A percentile compares a stretch with the other conserved stretches of the same genome.
Evolutionary conservation across 2,113 vertebrate genomes (phyloP).

Genomic region (Cryptomyrus ogoouensis): DNA sequence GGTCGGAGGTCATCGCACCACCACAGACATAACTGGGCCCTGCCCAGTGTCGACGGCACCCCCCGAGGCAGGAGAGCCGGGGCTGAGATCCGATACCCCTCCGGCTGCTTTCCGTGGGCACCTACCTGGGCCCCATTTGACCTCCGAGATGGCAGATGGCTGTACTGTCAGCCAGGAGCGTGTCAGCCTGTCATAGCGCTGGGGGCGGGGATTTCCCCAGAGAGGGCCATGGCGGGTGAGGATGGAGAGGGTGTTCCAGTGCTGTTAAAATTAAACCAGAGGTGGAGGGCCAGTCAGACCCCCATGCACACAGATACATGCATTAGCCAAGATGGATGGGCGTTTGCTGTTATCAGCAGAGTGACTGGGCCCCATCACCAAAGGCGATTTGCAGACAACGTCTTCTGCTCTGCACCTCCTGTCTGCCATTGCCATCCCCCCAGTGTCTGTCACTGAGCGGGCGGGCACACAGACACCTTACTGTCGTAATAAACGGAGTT

Average conservation of each 20-base stretch:
- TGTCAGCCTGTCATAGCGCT: neutral
- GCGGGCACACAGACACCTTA: neutral
- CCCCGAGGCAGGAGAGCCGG: neutral
- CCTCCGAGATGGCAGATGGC: constrained; percentile 6
- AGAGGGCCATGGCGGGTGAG: too few relatives aligned
- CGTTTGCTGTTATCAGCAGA: constrained; percentile 36
- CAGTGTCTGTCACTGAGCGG: neutral
- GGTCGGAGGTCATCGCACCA: neutral
- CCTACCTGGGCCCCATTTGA: neutral
- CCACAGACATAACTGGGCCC: neutral
- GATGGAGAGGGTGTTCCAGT: neutral
- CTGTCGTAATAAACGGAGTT: neutral
- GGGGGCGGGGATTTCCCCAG: too few relatives aligned
- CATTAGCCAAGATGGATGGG: constrained; percentile 28
- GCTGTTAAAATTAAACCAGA: neutral
- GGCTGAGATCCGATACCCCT: neutral
- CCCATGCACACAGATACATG: neutral
- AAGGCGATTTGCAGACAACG: constrained; percentile 25
- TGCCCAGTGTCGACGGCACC: neutral
- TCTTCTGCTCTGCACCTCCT: neutral
- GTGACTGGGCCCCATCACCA: constrained; percentile 39
- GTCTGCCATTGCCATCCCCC: neutral
- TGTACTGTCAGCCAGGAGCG: neutral
- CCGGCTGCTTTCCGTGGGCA: neutral
- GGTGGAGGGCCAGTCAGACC: neutral